phyloP scores from a whole-genome alignment of 2,888 invertebrate genomes.

The Amphipyra berbera region DNA sequence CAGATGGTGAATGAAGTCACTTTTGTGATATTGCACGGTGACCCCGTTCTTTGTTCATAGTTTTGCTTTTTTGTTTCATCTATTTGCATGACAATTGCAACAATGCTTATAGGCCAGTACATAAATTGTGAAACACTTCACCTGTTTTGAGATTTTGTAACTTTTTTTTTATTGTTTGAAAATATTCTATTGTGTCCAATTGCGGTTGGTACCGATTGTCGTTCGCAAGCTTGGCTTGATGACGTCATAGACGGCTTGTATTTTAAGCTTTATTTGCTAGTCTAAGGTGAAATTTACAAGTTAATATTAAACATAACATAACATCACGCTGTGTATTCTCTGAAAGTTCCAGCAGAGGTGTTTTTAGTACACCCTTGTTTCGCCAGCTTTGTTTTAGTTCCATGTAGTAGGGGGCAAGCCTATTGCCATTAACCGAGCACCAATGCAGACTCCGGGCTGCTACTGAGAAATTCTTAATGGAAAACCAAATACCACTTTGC shows the following conservation, averaged over 20 bases:
- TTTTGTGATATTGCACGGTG: slow-evolving; percentile 40
- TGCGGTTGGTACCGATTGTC: neutral
- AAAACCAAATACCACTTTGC: no score
- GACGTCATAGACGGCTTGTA: slow-evolving; percentile 15
- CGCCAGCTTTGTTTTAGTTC: no score
- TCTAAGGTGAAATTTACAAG: no score
- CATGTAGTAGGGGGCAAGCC: no score
- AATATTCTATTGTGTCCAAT: slow-evolving; percentile 22
- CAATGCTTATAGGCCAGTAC: slow-evolving; percentile 29
- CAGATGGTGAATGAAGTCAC: slow-evolving; percentile 46
- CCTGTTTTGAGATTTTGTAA: slow-evolving; percentile 31
- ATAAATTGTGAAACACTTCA: slow-evolving; percentile 30
- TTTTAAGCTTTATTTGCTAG: slow-evolving; percentile 17
- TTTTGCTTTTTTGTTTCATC: slow-evolving; percentile 21
- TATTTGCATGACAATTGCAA: slow-evolving; percentile 51
- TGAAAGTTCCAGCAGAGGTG: no score
- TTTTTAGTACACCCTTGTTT: no score
- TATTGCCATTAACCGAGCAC: no score
- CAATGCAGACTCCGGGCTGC: no score
- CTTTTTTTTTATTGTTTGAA: slow-evolving; percentile 8
- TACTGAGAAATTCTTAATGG: no score
- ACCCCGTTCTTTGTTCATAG: slow-evolving; percentile 44
- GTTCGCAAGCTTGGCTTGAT: neutral
- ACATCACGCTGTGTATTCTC: no score
- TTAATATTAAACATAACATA: no score